A percentile compares a stretch with the other conserved stretches of the same genome.
These are phyloP conservation scores for Vollenhovia emeryi DNA, from an alignment of 1,140 invertebrate species.

Conservation along the genomic window DNA sequence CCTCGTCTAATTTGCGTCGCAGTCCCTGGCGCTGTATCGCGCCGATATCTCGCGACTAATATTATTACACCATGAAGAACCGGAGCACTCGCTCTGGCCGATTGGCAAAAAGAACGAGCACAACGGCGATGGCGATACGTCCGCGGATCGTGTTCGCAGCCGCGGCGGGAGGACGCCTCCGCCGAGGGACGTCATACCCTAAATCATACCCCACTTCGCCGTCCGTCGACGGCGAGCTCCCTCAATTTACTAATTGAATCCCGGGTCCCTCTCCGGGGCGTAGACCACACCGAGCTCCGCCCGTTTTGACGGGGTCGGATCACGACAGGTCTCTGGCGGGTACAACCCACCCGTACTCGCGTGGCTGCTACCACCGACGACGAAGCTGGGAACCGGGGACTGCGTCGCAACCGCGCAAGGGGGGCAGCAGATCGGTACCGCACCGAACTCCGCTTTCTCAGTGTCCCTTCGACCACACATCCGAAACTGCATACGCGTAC, in stretches of 20 bases:
- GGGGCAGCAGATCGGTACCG: slow-evolving; percentile 25
- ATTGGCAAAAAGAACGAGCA: slow-evolving; percentile 54
- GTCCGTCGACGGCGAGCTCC: slow-evolving; percentile 41
- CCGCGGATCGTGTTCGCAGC: slow-evolving; percentile 3
- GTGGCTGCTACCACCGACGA: slow-evolving; percentile 11
- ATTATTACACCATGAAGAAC: slow-evolving; percentile 8
- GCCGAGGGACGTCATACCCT: slow-evolving; percentile 40
- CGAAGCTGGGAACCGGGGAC: not conserved
- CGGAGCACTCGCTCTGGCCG: not conserved
- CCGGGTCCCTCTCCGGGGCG: slow-evolving; percentile 49
- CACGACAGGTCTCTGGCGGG: slow-evolving; percentile 8
- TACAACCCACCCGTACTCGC: slow-evolving; percentile 59
- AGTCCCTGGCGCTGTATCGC: not conserved
- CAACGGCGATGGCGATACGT: slow-evolving; percentile 42
- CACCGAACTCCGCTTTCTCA: slow-evolving; percentile 61
- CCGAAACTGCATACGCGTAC: slow-evolving; percentile 45
- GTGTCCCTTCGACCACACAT: slow-evolving; percentile 70
- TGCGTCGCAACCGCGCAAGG: not conserved
- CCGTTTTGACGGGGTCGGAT: slow-evolving; percentile 24
- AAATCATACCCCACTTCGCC: slow-evolving; percentile 61
- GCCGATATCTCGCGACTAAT: slow-evolving; percentile 29
- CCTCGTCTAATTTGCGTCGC: slow-evolving; percentile 10
- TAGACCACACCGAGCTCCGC: slow-evolving; percentile 54
- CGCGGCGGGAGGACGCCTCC: not conserved
- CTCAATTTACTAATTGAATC: slow-evolving; percentile 84